Conservation (phyloP, 2,113 vertebrate genomes). For the Macquaria ambigua region DNA sequence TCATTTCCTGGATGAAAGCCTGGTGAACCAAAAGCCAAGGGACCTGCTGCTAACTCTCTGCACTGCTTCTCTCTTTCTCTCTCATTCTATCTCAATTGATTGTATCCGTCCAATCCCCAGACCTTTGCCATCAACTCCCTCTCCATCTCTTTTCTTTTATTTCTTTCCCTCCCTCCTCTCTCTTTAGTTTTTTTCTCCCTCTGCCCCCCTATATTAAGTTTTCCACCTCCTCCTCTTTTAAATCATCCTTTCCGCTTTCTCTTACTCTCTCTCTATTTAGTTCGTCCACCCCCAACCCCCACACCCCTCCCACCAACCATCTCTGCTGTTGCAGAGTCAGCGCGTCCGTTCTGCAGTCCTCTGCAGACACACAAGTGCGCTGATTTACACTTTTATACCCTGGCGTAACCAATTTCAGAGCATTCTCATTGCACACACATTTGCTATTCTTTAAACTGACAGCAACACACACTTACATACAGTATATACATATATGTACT, state of each 20-base stretch:
- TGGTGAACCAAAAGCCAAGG: conserved; percentile 38
- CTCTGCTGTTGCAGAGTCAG: conserved; percentile 67
- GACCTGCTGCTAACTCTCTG: conserved; percentile 47
- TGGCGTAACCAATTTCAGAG: conserved; percentile 33
- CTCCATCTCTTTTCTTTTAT: conserved; percentile 11
- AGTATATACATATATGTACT: not conserved
- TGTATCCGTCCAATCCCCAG: conserved; percentile 38
- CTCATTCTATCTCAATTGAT: conserved; percentile 25
- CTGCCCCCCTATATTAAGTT: not conserved
- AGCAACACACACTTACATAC: not conserved
- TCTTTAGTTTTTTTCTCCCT: not conserved
- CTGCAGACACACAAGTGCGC: conserved; percentile 61
- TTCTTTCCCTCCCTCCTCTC: not conserved
- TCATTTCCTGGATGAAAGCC: conserved; percentile 72
- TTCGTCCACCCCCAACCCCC: not conserved
- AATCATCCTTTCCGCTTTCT: conserved; percentile 43
- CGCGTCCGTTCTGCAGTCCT: conserved; percentile 72
- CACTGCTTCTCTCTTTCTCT: conserved; percentile 13
- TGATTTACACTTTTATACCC: conserved; percentile 59
- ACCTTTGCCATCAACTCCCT: conserved; percentile 33
- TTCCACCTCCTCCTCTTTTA: conserved; percentile 14
- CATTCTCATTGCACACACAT: conserved; percentile 13
- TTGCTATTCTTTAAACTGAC: conserved; percentile 20
- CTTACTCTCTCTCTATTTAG: not conserved
- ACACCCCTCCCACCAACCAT: conserved; percentile 15